A percentile compares a stretch with the other conserved stretches of the same genome.
These are phyloP conservation scores for Ctenomys sociabilis DNA, from an alignment of 2,113 vertebrate species.

Conservation along the genomic window DNA sequence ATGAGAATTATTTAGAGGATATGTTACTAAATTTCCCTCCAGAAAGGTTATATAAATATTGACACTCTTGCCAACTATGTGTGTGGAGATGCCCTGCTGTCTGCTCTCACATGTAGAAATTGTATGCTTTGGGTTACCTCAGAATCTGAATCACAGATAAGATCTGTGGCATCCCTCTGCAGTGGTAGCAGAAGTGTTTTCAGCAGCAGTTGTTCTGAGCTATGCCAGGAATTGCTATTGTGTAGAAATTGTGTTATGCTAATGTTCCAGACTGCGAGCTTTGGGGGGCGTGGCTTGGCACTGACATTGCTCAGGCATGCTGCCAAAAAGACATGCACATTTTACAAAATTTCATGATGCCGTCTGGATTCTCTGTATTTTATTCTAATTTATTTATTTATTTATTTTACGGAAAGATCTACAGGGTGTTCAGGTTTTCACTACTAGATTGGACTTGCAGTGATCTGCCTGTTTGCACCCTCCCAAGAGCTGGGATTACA, in stretches of 20 bases:
- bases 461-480: no score
- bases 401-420: no score
- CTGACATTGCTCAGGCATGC: neutral
- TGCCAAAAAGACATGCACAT: neutral
- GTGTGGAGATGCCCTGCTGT: neutral
- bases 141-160: neutral
- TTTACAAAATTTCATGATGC: neutral
- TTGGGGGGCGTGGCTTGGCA: neutral
- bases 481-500: no score
- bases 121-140: neutral
- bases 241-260: slow-evolving; percentile 53
- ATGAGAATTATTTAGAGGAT: neutral
- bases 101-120: neutral
- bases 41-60: slow-evolving; percentile 36
- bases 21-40: neutral
- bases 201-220: neutral
- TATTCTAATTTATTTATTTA: no score
- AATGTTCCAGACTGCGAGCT: neutral
- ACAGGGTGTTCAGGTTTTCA: no score
- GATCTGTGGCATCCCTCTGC: neutral
- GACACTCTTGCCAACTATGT: neutral
- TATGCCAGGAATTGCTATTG: neutral
- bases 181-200: neutral
- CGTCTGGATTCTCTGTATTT: neutral
- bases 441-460: no score